Conservation (phyloP, 2,797 vertebrate genomes). For the Propithecus deckenii region DNA sequence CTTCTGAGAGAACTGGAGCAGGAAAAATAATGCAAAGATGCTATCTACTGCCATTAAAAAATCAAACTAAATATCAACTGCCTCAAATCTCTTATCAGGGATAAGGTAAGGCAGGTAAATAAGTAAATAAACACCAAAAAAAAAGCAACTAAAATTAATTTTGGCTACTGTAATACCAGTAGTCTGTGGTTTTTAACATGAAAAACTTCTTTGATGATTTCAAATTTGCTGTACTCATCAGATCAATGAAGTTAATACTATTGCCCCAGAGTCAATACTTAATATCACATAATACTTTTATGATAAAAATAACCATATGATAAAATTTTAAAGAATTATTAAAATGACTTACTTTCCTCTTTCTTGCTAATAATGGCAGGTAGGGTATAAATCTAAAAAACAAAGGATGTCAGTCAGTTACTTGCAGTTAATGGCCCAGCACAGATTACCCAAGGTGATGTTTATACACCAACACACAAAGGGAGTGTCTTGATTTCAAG, state of each 20-base stretch:
- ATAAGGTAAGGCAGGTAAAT: not conserved
- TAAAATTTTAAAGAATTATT: constrained; percentile 2
- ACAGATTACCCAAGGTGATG: not conserved
- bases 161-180: not conserved
- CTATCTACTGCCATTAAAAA: not conserved
- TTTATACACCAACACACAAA: not conserved
- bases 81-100: not conserved
- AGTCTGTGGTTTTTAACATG: not conserved
- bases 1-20: not conserved
- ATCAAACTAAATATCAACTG: not conserved
- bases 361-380: constrained; percentile 99
- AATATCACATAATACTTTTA: not conserved
- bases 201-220: not conserved
- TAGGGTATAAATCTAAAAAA: constrained; percentile 95
- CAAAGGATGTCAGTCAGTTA: constrained; percentile 33
- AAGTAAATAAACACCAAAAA: not conserved
- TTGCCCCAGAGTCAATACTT: not conserved
- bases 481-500: not conserved
- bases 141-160: not conserved
- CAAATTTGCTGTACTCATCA: not conserved
- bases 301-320: not conserved
- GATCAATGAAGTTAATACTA: not conserved
- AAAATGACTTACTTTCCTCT: constrained; percentile 95
- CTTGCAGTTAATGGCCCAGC: not conserved
- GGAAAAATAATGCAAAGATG: not conserved